These are phyloP conservation scores for Rhabdomys dilectus DNA, from an alignment of 2,113 vertebrate species.

Conservation along the genomic window DNA sequence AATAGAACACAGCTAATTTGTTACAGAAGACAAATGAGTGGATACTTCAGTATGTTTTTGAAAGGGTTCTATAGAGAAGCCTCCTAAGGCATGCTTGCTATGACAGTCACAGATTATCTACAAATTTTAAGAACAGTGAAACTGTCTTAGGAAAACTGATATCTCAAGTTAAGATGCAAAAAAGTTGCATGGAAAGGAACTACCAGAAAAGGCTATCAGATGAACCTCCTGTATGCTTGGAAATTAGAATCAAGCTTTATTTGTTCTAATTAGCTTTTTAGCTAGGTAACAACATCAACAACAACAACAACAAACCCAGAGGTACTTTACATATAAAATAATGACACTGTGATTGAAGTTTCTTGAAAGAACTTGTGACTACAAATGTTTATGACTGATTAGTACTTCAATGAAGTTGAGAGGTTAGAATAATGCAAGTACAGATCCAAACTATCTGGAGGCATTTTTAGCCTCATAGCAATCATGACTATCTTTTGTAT, in stretches of 20 bases:
- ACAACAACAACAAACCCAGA: not conserved
- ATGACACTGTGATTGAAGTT: not conserved
- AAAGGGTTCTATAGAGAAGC: not conserved
- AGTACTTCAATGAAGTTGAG: not conserved
- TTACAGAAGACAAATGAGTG: not conserved
- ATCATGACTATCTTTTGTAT: not conserved
- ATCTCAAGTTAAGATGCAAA: not conserved
- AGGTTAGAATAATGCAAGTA: not conserved
- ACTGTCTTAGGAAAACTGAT: not conserved
- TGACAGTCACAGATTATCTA: not conserved
- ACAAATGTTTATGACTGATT: not conserved
- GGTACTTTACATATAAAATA: not conserved
- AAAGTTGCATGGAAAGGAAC: not conserved
- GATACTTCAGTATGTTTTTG: not conserved
- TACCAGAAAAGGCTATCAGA: too few species aligned
- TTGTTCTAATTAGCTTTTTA: not conserved
- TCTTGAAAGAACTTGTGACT: not conserved
- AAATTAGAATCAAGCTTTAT: not conserved
- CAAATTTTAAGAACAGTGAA: not conserved
- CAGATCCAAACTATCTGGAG: not conserved
- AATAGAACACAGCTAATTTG: not conserved
- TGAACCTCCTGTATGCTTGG: too few species aligned
- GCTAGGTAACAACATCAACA: not conserved
- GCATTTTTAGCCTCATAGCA: not conserved
- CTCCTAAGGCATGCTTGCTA: not conserved